phyloP scores from a whole-genome alignment of 2,888 invertebrate genomes.

The Drosophila austrosaltans region DNA sequence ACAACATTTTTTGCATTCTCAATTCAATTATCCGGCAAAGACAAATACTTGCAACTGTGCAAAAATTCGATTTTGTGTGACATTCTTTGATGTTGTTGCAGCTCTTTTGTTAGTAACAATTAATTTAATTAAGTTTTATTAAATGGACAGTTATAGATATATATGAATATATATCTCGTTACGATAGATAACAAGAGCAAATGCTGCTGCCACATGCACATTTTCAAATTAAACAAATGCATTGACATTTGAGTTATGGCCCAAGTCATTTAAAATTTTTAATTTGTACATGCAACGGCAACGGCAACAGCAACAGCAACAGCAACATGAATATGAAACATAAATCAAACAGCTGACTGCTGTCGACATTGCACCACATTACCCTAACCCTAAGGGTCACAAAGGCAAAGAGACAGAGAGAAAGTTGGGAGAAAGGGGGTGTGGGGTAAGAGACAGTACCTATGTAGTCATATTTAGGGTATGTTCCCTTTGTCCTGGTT shows the following conservation, averaged over 20 bases:
- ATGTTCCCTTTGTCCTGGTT: slow-evolving; percentile 40
- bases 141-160: not conserved
- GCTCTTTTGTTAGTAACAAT: not conserved
- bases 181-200: slow-evolving; percentile 26
- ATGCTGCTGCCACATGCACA: slow-evolving; percentile 67
- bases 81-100: not conserved
- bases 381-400: slow-evolving; percentile 1
- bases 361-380: slow-evolving; percentile 58
- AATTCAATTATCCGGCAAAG: not conserved
- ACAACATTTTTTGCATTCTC: not conserved
- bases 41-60: not conserved
- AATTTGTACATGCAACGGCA: slow-evolving; percentile 61
- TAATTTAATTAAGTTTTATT: slow-evolving; percentile 29
- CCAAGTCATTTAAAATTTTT: slow-evolving; percentile 68
- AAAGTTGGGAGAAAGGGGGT: not conserved
- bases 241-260: slow-evolving; percentile 74
- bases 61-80: not conserved
- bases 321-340: slow-evolving; percentile 35
- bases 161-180: not conserved
- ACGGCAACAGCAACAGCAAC: not conserved
- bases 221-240: slow-evolving; percentile 69
- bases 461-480: not conserved
- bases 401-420: too few relatives aligned
- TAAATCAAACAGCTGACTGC: slow-evolving; percentile 76
- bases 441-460: not conserved